Conservation (phyloP, 2,797 vertebrate species). For the Streptopelia turtur region DNA sequence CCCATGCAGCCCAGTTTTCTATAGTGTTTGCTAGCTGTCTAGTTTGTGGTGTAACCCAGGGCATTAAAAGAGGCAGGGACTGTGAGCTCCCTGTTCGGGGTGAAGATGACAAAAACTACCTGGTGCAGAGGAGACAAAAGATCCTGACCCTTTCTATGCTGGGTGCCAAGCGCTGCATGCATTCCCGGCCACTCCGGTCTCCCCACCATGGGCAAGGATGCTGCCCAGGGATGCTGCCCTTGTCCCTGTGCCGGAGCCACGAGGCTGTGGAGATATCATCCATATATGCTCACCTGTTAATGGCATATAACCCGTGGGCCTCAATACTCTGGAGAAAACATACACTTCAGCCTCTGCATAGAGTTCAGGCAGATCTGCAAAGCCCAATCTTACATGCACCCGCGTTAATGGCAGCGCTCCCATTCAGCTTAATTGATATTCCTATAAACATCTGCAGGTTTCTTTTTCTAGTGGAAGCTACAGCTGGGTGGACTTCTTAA, state of each 20-base stretch:
- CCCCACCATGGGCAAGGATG: rapidly evolving
- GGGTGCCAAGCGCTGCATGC: rapidly evolving
- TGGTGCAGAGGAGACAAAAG: background rate
- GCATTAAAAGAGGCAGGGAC: background rate
- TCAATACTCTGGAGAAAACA: background rate
- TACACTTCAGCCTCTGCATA: background rate
- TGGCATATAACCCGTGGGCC: background rate
- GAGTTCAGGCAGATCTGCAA: background rate
- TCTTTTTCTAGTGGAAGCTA: slow-evolving; percentile 33
- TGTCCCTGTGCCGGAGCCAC: background rate
- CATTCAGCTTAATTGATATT: slow-evolving; percentile 34
- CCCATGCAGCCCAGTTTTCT: background rate
- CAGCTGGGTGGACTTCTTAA: slow-evolving; percentile 49
- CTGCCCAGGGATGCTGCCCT: background rate
- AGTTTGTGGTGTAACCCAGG: background rate
- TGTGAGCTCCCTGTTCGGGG: background rate
- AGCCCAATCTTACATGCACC: background rate
- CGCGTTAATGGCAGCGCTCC: background rate
- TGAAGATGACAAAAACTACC: background rate
- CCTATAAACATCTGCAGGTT: slow-evolving; percentile 22
- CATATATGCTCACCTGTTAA: background rate
- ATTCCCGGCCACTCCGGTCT: background rate
- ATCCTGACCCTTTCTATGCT: background rate
- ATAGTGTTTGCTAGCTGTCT: background rate
- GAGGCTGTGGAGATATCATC: background rate